Evolutionary conservation across 37 sponge, comb jelly and placozoan species (phyloP).

Genomic region (Cladorhizidae sp.): DNA sequence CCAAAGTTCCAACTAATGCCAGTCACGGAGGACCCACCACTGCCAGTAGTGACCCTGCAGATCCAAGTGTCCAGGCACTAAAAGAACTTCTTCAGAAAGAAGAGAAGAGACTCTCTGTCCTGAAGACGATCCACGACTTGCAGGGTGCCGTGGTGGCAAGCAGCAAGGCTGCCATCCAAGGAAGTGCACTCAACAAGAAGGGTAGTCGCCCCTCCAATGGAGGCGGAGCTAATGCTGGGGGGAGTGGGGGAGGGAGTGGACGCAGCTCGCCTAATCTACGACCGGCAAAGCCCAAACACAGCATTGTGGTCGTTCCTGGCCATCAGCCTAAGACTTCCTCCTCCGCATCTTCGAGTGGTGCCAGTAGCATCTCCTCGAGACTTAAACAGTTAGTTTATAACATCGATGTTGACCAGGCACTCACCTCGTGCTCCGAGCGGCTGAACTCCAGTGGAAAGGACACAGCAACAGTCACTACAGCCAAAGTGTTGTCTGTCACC

Average conservation of each 20-base stretch:
- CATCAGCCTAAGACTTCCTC: constrained; percentile 2
- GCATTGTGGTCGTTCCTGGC: constrained; percentile 53
- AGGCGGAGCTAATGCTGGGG: background rate
- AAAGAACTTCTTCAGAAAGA: constrained; percentile 58
- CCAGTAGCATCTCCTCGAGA: constrained; percentile 52
- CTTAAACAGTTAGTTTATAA: constrained; percentile 59
- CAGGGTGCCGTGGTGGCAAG: background rate
- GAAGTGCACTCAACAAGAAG: constrained; percentile 26
- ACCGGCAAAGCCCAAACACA: constrained; percentile 14
- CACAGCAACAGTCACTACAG: background rate
- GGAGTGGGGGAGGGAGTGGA: background rate
- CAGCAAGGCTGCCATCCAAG: constrained; percentile 1
- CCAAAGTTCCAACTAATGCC: constrained; percentile 23
- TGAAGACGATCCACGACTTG: constrained; percentile 39
- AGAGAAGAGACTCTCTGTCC: constrained; percentile 42
- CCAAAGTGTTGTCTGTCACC: background rate
- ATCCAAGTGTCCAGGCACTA: constrained; percentile 13
- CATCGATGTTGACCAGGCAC: constrained; percentile 61
- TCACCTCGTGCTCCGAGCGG: background rate
- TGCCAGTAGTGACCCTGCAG: background rate
- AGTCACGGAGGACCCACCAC: background rate
- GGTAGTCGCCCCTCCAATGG: background rate
- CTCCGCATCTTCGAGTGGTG: background rate
- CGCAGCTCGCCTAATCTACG: background rate
- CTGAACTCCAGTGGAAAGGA: background rate